Evolutionary conservation across 2,113 vertebrate species (phyloP).

Genomic region (Leptosomus discolor): DNA sequence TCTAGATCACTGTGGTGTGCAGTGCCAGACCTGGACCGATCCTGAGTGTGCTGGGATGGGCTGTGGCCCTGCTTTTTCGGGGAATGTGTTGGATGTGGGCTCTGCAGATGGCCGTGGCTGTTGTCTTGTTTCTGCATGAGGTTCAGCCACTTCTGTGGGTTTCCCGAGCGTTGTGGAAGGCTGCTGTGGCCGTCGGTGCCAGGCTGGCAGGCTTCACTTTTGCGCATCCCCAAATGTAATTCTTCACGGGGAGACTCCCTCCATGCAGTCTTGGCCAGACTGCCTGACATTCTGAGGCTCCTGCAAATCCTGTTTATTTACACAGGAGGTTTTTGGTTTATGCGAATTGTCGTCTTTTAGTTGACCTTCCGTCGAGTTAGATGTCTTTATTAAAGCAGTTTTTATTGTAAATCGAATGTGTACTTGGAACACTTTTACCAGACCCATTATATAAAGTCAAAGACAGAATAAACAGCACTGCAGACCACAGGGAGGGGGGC

Average conservation of each 20-base stretch:
- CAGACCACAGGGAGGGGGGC: not conserved
- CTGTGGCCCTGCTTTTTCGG: not conserved
- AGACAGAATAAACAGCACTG: constrained; percentile 1
- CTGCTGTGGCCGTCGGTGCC: rapidly evolving
- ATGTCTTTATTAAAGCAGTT: constrained; percentile 52
- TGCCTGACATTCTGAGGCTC: constrained; percentile 43
- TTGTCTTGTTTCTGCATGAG: rapidly evolving
- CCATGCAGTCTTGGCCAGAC: constrained; percentile 12
- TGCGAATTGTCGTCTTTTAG: constrained; percentile 15
- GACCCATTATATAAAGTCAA: constrained; percentile 38
- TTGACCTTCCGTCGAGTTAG: constrained; percentile 50
- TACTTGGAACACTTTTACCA: constrained; percentile 43
- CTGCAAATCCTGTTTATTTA: constrained; percentile 53
- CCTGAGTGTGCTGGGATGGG: rapidly evolving
- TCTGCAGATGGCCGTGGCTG: not conserved
- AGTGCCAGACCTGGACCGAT: rapidly evolving
- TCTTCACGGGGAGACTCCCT: not conserved
- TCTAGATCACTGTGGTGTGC: rapidly evolving
- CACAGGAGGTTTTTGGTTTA: constrained; percentile 54
- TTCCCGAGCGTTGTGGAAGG: not conserved
- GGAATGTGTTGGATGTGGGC: rapidly evolving
- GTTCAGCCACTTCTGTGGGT: not conserved
- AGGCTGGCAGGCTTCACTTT: not conserved
- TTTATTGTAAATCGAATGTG: constrained; percentile 62
- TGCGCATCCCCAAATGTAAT: not conserved